Base-by-base conservation (phyloP, 2,888 invertebrate genomes). In the Tachina fera region DNA sequence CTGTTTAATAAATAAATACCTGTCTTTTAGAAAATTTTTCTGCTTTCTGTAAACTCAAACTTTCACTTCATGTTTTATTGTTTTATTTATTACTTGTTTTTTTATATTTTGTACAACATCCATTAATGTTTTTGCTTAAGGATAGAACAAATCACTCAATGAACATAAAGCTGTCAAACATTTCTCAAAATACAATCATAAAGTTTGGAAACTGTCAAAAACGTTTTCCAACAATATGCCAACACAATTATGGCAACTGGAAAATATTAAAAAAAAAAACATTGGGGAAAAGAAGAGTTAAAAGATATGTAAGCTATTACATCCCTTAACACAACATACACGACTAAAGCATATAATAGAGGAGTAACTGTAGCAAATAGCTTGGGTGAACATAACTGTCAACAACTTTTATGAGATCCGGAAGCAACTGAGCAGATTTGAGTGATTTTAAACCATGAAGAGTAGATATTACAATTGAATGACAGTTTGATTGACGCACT, bases 131-230 rank as follows among this genome's bases (percentile, higher is more conserved):
- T 51, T 60, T 58, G 10, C 22, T 56, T 14, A 4, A 14, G 14
- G 2, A 43, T 14, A 71, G 45, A 47, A 47, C 47, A 72, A 58
- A 47, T 58, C 47, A 72, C 3, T 58, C 31, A 58, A 16, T 79
- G 71, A 63, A 63, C 63, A 71, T 79, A 65, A 79, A 71, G 53
- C 51, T 79, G 63, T 79, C 79, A 79, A 79, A 79, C 63, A 45
- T 70, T 79, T 79, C 39, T 71, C 63, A 79, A 71, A 31, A 71
- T 56, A 13, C 53, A 71, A 71, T 79, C 79, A 79, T 41, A 79
- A 71, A 79, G 71, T 79, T 79, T 71, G 53, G 39, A 79, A 79
- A 65, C 71, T 79, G 71, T 79, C 71, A 56, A 71, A 56, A 79
- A 49, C 39, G 78, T 63, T 79, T 71, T 71, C 61, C 41, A 53